phyloP scores from a whole-genome alignment of 2,888 invertebrate species.

The Uropetala carovei region DNA sequence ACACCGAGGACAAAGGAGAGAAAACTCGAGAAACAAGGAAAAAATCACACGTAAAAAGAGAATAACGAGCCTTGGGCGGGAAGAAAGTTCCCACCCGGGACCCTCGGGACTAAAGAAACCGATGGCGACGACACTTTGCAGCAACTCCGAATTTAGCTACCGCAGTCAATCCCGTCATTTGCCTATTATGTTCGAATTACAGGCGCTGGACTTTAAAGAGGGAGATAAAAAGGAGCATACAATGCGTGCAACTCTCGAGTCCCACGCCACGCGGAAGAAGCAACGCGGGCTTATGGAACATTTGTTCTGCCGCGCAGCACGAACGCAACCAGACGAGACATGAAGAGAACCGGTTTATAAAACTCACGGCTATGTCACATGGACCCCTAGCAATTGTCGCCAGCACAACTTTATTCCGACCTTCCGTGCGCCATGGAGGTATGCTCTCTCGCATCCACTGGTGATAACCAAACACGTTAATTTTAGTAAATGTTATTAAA shows the following conservation, averaged over 20 bases:
- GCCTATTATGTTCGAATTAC: neutral
- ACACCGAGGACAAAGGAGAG: too few species aligned
- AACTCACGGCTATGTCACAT: neutral
- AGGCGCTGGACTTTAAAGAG: neutral
- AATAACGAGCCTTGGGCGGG: neutral
- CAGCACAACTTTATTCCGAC: too few species aligned
- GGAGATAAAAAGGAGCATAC: neutral
- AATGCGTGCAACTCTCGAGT: slow-evolving; percentile 14
- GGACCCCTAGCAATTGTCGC: neutral
- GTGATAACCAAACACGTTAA: too few species aligned
- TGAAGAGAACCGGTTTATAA: slow-evolving; percentile 35
- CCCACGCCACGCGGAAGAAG: neutral
- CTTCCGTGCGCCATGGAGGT: too few species aligned
- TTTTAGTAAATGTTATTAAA: too few species aligned
- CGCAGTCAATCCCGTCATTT: neutral
- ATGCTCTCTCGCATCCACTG: too few species aligned
- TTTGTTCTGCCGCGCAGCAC: slow-evolving; percentile 2
- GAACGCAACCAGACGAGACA: slow-evolving; percentile 27
- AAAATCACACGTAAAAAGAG: neutral
- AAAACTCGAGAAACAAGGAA: neutral
- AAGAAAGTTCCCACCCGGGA: neutral
- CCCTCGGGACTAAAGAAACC: neutral
- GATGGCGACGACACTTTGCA: slow-evolving; percentile 3
- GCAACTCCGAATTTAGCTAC: neutral
- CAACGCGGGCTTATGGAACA: neutral